phyloP scores from a whole-genome alignment of 2,888 invertebrate species.

The Tipula helvola region DNA sequence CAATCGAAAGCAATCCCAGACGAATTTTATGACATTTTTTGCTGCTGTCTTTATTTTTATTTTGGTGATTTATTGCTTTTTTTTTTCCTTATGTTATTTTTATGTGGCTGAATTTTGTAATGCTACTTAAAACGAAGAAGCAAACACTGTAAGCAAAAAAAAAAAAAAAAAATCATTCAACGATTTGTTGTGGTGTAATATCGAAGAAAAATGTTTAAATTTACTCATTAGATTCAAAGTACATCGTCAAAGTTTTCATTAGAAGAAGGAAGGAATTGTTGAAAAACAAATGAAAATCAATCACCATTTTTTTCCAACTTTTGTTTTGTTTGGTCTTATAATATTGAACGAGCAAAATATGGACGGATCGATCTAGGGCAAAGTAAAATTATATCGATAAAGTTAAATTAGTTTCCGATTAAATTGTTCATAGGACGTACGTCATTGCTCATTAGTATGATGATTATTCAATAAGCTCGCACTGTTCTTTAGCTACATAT shows the following conservation, averaged over 20 bases:
- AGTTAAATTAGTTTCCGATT: neutral
- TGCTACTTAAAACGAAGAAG: neutral
- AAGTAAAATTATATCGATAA: neutral
- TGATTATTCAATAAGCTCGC: neutral
- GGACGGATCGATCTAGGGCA: neutral
- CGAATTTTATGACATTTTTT: neutral
- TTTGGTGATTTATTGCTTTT: neutral
- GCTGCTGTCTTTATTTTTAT: conserved; percentile 4
- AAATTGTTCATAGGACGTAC: neutral
- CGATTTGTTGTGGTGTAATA: neutral
- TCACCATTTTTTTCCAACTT: neutral
- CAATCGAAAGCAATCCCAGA: neutral
- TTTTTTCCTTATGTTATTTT: neutral
- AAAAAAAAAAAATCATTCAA: neutral
- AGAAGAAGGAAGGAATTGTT: neutral
- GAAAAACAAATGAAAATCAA: neutral
- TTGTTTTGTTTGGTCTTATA: neutral
- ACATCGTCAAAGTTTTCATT: neutral
- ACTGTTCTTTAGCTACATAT: too few relatives aligned
- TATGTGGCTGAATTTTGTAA: neutral
- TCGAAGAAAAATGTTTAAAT: neutral
- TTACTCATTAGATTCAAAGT: neutral
- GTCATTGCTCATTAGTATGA: neutral
- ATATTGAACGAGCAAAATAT: neutral
- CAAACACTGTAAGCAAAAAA: neutral